phyloP scores from a whole-genome alignment of 2,113 vertebrate species.

The human region DNA sequence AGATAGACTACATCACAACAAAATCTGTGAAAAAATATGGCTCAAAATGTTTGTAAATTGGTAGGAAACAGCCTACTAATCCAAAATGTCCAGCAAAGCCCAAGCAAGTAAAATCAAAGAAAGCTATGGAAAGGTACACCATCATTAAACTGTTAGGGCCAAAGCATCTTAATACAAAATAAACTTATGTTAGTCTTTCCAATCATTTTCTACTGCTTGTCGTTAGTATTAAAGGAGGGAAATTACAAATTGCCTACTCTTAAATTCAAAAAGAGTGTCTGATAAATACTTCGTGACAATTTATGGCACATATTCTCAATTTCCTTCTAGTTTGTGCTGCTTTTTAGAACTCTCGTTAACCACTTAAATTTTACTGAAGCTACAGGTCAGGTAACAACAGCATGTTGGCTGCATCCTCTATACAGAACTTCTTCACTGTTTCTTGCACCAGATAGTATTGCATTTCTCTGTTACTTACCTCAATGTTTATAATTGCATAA shows the following conservation, averaged over 20 bases:
- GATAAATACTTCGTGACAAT: not conserved
- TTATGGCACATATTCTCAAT: not conserved
- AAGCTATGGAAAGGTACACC: not conserved
- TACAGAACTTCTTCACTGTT: not conserved
- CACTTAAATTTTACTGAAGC: not conserved
- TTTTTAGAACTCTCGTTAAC: not conserved
- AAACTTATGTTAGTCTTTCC: not conserved
- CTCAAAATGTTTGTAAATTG: not conserved
- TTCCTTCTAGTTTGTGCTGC: not conserved
- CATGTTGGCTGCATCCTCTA: not conserved
- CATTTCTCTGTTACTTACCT: not conserved
- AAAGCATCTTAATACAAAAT: not conserved
- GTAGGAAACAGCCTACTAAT: not conserved
- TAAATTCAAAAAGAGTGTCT: not conserved
- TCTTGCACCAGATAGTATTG: not conserved
- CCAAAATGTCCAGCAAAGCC: not conserved
- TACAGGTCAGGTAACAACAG: not conserved
- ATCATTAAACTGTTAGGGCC: not conserved
- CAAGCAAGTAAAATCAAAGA: not conserved
- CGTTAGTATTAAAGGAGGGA: not conserved
- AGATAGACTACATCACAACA: not conserved
- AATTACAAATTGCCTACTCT: not conserved
- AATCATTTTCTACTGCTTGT: not conserved
- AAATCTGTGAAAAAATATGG: not conserved
- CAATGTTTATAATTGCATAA: constrained; percentile 4